Evolutionary conservation across 2,797 vertebrate species (phyloP).

Genomic region (Halcyon leucocephala): DNA sequence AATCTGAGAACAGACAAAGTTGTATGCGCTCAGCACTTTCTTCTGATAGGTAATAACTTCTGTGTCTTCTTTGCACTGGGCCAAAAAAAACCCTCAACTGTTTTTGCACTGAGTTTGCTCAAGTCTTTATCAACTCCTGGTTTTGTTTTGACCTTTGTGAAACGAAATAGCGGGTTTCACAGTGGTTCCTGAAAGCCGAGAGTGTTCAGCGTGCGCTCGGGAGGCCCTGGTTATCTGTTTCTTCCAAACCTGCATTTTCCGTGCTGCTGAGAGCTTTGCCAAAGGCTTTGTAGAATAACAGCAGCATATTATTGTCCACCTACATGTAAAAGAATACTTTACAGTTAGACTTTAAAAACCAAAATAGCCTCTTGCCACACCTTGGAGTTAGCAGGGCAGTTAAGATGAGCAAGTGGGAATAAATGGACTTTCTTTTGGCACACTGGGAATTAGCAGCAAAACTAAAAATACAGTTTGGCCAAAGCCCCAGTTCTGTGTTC

Average conservation of each 20-base stretch:
- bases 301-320: neutral
- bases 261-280: neutral
- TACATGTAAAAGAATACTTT: neutral
- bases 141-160: neutral
- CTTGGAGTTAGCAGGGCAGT: neutral
- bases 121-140: neutral
- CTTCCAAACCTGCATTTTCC: neutral
- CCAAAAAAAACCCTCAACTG: neutral
- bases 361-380: neutral
- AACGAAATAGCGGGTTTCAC: neutral
- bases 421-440: neutral
- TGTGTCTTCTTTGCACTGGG: neutral
- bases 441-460: neutral
- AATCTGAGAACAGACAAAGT: conserved; percentile 25
- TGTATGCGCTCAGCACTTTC: conserved; percentile 55
- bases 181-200: neutral
- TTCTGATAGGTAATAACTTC: conserved; percentile 80
- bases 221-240: neutral
- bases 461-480: neutral
- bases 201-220: accelerated
- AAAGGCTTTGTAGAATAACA: neutral
- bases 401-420: neutral
- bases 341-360: neutral
- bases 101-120: neutral
- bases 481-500: neutral